A percentile compares a stretch with the other conserved stretches of the same genome.
phyloP scores from a whole-genome alignment of 2,113 vertebrate species.

The Nerophis lumbriciformis region DNA sequence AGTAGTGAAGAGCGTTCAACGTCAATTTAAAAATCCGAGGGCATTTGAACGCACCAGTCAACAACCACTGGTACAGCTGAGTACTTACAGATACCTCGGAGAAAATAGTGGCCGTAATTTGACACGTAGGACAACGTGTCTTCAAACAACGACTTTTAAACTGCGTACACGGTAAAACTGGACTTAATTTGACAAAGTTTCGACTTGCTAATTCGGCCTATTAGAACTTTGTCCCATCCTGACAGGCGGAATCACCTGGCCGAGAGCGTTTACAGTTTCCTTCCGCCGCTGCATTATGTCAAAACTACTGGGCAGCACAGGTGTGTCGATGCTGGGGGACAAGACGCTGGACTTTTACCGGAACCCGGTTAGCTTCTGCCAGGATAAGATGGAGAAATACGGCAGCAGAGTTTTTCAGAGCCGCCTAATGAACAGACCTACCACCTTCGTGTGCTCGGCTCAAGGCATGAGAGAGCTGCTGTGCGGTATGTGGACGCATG shows the following conservation, averaged over 20 bases:
- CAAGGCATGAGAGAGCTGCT: slow-evolving; percentile 56
- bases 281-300: slow-evolving; percentile 34
- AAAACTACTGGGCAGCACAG: slow-evolving; percentile 59
- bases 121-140: background rate
- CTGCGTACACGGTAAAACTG: background rate
- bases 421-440: slow-evolving; percentile 64
- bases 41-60: slow-evolving; percentile 28
- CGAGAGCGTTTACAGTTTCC: background rate
- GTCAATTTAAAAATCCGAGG: slow-evolving; percentile 13
- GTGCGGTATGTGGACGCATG: slow-evolving; percentile 38
- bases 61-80: background rate
- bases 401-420: slow-evolving; percentile 53
- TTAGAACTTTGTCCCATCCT: background rate
- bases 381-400: slow-evolving; percentile 50
- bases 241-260: background rate
- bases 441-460: slow-evolving; percentile 60
- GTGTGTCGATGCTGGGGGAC: slow-evolving; percentile 59
- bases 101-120: slow-evolving; percentile 11
- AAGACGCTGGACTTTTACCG: slow-evolving; percentile 67
- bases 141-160: background rate
- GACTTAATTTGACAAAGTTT: background rate
- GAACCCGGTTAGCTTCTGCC: slow-evolving; percentile 60
- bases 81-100: slow-evolving; percentile 3
- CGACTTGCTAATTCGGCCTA: background rate
- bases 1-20: background rate